Evolutionary conservation across 2,113 vertebrate genomes (phyloP).

Genomic region (Actinemys pallida): DNA sequence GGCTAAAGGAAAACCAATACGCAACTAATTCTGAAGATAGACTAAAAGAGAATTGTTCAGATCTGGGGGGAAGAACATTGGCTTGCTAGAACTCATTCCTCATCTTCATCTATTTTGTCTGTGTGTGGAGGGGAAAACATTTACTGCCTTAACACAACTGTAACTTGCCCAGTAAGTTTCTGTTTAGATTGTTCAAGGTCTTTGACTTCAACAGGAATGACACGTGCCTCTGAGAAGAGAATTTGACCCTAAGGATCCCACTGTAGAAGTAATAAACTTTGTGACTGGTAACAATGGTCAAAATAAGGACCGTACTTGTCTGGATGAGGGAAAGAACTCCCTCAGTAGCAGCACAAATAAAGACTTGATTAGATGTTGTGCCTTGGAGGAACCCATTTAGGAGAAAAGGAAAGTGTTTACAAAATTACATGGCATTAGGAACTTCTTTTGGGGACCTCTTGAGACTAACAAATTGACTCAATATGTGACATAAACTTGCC

Average conservation of each 20-base stretch:
- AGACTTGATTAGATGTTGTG: neutral
- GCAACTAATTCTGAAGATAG: neutral
- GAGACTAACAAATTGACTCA: neutral
- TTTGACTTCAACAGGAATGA: neutral
- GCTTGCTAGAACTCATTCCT: neutral
- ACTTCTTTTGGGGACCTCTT: neutral
- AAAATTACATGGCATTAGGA: neutral
- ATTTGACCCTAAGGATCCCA: neutral
- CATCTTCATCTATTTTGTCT: neutral
- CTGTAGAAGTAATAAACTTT: neutral
- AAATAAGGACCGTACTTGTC: neutral
- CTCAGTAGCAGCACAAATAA: neutral
- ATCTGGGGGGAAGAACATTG: neutral
- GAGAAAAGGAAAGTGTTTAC: neutral
- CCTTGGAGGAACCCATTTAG: neutral
- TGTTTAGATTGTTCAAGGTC: neutral
- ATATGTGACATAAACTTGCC: neutral
- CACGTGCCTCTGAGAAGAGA: neutral
- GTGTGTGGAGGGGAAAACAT: neutral
- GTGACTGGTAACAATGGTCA: neutral
- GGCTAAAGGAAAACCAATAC: neutral
- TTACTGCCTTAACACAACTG: neutral
- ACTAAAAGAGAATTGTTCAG: neutral
- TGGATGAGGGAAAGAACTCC: neutral
- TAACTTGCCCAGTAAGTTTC: neutral